Evolutionary conservation across 1,140 invertebrate genomes (phyloP).

Genomic region (Philotrypesis tridentata): DNA sequence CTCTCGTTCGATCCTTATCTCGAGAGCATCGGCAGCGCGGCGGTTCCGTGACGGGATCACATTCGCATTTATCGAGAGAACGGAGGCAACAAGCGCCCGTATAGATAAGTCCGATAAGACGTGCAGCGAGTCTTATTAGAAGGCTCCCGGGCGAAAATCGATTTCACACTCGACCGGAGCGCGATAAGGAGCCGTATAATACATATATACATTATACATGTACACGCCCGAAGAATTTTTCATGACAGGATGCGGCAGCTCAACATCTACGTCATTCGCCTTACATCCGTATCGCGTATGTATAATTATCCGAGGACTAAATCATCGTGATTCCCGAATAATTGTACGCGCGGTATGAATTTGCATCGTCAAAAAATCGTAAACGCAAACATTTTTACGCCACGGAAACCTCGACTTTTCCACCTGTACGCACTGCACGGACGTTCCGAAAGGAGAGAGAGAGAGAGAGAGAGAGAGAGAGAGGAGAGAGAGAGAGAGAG

Average conservation of each 20-base stretch:
- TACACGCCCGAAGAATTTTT: too few species aligned
- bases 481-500: too few species aligned
- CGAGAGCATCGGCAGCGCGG: not conserved
- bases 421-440: not conserved
- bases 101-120: slow-evolving; percentile 25
- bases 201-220: too few species aligned
- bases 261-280: too few species aligned
- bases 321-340: too few species aligned
- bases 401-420: not conserved
- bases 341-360: too few species aligned
- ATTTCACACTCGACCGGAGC: slow-evolving; percentile 4
- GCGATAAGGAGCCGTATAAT: not conserved
- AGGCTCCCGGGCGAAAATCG: slow-evolving; percentile 9
- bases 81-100: not conserved
- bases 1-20: not conserved
- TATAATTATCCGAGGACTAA: too few species aligned
- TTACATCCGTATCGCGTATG: too few species aligned
- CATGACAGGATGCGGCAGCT: too few species aligned
- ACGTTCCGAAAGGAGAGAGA: too few species aligned
- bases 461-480: too few species aligned
- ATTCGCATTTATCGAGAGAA: slow-evolving; percentile 14
- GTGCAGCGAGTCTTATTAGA: slow-evolving; percentile 1
- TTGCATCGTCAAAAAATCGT: too few species aligned
- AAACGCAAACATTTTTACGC: not conserved
- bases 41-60: slow-evolving; percentile 20